Percentiles rank a stretch among this genome's conserved stretches.
Conservation (phyloP, 2,888 invertebrate species). For the Lithophane leautieri region DNA sequence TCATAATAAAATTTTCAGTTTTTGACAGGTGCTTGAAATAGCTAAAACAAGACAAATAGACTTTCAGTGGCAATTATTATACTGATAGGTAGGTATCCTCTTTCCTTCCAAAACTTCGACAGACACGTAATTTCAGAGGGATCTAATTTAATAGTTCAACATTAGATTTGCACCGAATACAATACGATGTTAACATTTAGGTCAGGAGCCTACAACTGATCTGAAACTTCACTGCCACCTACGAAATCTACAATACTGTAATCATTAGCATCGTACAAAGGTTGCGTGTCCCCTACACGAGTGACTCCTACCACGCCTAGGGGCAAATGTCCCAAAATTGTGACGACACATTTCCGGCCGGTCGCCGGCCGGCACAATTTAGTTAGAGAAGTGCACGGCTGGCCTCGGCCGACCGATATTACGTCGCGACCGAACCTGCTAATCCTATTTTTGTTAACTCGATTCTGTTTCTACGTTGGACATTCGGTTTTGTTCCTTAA, state of each 20-base stretch:
- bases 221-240: conserved; percentile 10
- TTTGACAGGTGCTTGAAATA: too few relatives aligned
- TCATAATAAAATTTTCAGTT: too few relatives aligned
- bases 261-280: conserved; percentile 55
- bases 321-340: conserved; percentile 70
- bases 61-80: not conserved
- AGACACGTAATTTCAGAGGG: not conserved
- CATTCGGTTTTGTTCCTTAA: conserved; percentile 51
- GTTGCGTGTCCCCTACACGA: conserved; percentile 54
- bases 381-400: conserved; percentile 73
- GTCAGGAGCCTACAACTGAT: not conserved
- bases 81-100: too few relatives aligned
- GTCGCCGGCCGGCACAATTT: conserved; percentile 74
- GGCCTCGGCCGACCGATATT: conserved; percentile 71
- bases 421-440: conserved; percentile 66
- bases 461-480: conserved; percentile 64
- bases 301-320: conserved; percentile 55
- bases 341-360: conserved; percentile 71
- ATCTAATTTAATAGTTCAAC: too few relatives aligned
- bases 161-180: not conserved
- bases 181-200: not conserved
- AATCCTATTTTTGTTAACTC: conserved; percentile 79
- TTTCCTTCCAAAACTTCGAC: not conserved
- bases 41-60: too few relatives aligned
- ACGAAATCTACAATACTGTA: conserved; percentile 27